Conservation (phyloP, 1,140 invertebrate genomes). For the Lucilia cuprina region DNA sequence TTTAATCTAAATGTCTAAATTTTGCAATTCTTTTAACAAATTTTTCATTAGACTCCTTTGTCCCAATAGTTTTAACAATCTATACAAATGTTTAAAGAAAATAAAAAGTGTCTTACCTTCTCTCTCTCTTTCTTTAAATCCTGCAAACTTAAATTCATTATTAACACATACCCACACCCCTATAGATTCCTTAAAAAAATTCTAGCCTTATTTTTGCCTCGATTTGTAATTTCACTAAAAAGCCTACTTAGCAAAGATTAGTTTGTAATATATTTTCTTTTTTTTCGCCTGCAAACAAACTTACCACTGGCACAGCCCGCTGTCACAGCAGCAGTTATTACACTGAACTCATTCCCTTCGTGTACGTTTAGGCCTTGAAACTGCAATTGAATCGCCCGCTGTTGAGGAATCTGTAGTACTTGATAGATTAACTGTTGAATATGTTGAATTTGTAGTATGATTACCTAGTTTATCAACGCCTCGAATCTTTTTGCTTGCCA, state of each 20-base stretch:
- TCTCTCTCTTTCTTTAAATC: not conserved
- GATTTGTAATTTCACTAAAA: not conserved
- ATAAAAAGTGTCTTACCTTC: slow-evolving; percentile 7
- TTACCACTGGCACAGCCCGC: slow-evolving; percentile 31
- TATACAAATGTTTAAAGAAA: not conserved
- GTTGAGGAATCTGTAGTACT: slow-evolving; percentile 36
- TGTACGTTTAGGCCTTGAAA: slow-evolving; percentile 53
- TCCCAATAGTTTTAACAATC: not conserved
- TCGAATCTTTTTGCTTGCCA: slow-evolving; percentile 67
- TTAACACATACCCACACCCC: not conserved
- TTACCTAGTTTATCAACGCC: slow-evolving; percentile 52
- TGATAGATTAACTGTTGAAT: slow-evolving; percentile 50
- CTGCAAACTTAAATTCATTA: not conserved
- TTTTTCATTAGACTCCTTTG: not conserved
- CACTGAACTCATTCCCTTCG: slow-evolving; percentile 51
- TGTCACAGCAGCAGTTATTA: slow-evolving; percentile 31
- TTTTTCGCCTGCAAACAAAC: not conserved
- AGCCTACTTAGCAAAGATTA: not conserved
- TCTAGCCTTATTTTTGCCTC: not conserved
- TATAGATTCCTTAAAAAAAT: not conserved
- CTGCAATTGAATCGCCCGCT: slow-evolving; percentile 49
- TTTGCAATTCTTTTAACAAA: not conserved
- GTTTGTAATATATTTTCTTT: not conserved
- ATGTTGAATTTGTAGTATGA: slow-evolving; percentile 49
- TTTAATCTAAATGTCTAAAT: not conserved